Evolutionary conservation across 23 tunicate genomes (phyloP), one percentile per base, ranked within the genome.

Genomic region (Ascidia mentula): DNA sequence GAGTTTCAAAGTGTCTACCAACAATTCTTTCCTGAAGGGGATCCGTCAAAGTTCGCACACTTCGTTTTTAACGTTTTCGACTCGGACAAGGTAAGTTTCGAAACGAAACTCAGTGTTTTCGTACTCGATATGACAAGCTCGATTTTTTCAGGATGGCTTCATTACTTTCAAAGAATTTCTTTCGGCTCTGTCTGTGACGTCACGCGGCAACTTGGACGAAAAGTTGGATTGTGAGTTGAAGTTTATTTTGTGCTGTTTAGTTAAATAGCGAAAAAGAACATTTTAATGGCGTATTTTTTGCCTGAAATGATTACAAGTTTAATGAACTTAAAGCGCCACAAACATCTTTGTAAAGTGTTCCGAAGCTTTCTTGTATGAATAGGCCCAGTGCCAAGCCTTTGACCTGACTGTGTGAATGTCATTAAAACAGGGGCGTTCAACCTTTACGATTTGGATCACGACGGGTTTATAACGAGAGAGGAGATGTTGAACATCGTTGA

Each of bases 391-490:
- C 17, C 18, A n/a, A n/a, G n/a, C 17, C 18, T 15, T 45, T 45
- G 18, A 15, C 18, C 18, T 15, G 17, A 45, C 18, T 45, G 18
- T 12, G n/a, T n/a, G n/a, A n/a, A n/a, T n/a, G n/a, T n/a, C n/a
- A n/a, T n/a, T n/a, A n/a, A n/a, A n/a, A 8, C 65, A 88, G 92
- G 94, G 94, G 94, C 94, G 46, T 89, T 89, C 38, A 83, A 78
- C 45, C 76, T 89, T 15, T 89, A 89, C 38, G 94, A 89, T 38
- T 69, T 89, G 69, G 94, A 89, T 32, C 79, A 84, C 60, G 88
- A 89, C 36, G 94, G 94, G 26, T 77, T 38, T 36, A 89, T 89
- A 18, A 83, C 94, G 18, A 74, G 77, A 72, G 45, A 77, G 39
- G 94, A 89, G 78, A 89, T 89, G 94, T 40, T 89, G 40, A 70